These are phyloP conservation scores for Meandrusa payeni DNA, from an alignment of 2,888 invertebrate genomes.

Conservation along the genomic window DNA sequence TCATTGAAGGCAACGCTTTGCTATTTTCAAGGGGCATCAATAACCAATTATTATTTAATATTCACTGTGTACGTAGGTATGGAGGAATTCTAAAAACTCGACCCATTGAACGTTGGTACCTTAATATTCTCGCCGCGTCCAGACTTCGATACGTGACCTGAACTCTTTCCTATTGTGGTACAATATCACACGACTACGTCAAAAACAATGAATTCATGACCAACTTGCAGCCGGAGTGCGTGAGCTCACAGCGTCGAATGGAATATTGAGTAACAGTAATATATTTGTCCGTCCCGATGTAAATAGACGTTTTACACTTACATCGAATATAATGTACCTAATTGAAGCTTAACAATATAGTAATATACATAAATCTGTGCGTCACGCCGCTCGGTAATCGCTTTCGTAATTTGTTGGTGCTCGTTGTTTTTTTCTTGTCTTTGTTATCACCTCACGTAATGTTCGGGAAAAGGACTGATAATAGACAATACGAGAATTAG, in stretches of 20 bases:
- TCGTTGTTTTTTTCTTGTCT: conserved; percentile 5
- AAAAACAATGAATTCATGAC: conserved; percentile 67
- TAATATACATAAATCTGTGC: conserved; percentile 23
- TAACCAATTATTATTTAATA: conserved; percentile 37
- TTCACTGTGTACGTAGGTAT: conserved; percentile 41
- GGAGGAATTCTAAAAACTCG: conserved; percentile 65
- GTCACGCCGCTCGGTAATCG: conserved; percentile 21
- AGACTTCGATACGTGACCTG: conserved; percentile 67
- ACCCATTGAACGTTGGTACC: conserved; percentile 57
- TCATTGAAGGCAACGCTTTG: too few species aligned
- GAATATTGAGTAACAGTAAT: conserved; percentile 45
- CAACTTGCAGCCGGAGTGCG: conserved; percentile 25
- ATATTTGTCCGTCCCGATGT: conserved; percentile 34
- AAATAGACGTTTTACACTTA: conserved; percentile 31
- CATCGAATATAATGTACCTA: conserved; percentile 24
- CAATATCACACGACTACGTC: conserved; percentile 69
- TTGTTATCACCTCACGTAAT: conserved; percentile 19
- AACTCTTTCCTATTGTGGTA: conserved; percentile 73
- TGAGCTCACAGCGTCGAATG: conserved; percentile 20
- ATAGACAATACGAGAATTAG: too few species aligned
- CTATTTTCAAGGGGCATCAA: conserved; percentile 23
- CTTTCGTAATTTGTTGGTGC: conserved; percentile 21
- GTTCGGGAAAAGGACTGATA: conserved; percentile 2
- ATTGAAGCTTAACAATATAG: conserved; percentile 23
- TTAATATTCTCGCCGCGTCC: conserved; percentile 66